A percentile compares a stretch with the other conserved stretches of the same genome.
phyloP scores from a whole-genome alignment of 1,140 invertebrate genomes.

The Temnothorax nylanderi region DNA sequence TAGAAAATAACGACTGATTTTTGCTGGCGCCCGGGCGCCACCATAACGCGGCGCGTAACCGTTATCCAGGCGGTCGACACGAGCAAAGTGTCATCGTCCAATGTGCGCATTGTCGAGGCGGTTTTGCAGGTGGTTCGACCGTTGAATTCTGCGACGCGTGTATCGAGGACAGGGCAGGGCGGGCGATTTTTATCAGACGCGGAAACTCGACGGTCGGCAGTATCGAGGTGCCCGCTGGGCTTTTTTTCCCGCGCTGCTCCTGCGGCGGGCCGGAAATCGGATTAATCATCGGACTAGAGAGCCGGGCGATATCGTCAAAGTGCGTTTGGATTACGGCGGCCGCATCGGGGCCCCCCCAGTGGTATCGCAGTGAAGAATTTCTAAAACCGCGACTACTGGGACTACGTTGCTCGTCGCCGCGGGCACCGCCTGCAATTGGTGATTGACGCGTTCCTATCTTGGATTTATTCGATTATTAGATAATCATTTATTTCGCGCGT shows the following conservation, averaged over 20 bases:
- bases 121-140: neutral
- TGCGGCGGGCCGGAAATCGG: constrained; percentile 37
- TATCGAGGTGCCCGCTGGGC: neutral
- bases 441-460: constrained; percentile 22
- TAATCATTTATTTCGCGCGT: neutral
- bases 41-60: constrained; percentile 20
- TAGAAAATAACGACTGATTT: constrained; percentile 48
- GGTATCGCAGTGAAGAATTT: constrained; percentile 5
- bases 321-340: constrained; percentile 48
- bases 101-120: constrained; percentile 20
- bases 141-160: constrained; percentile 28
- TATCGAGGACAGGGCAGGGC: neutral
- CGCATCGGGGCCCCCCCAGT: neutral
- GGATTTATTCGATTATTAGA: neutral
- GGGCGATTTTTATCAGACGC: constrained; percentile 43
- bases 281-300: constrained; percentile 56
- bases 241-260: constrained; percentile 44
- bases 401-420: neutral
- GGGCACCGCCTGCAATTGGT: neutral
- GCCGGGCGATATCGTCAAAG: constrained; percentile 46
- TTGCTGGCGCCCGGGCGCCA: constrained; percentile 9
- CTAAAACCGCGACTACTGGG: neutral
- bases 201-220: neutral
- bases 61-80: constrained; percentile 38
- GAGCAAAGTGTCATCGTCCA: neutral